Percentiles rank a stretch among this genome's conserved stretches.
Conservation (phyloP, 2,113 vertebrate genomes). For the Zosterops japonicus region DNA sequence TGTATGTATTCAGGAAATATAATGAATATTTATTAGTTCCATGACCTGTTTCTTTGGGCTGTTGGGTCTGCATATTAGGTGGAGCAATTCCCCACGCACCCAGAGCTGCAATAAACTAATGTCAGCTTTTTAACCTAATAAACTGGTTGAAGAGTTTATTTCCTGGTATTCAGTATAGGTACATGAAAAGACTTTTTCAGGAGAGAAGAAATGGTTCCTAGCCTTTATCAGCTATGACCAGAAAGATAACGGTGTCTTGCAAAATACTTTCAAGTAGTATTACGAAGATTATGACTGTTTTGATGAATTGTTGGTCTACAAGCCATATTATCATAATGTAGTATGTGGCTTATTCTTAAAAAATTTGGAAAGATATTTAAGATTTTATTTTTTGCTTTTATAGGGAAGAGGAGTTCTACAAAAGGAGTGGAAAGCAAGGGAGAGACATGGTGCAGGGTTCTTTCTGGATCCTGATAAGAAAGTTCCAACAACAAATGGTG, state of each 20-base stretch:
- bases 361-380: not conserved
- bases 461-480: not conserved
- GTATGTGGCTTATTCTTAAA: not conserved
- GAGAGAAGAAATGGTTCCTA: not conserved
- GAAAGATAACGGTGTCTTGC: not conserved
- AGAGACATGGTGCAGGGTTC: not conserved
- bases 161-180: not conserved
- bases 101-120: not conserved
- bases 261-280: not conserved
- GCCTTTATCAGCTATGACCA: not conserved
- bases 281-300: not conserved
- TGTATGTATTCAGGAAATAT: no score
- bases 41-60: not conserved
- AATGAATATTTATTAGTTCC: not conserved
- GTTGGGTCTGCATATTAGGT: not conserved
- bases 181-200: not conserved
- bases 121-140: not conserved
- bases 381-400: not conserved
- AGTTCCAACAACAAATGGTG: not conserved
- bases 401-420: not conserved
- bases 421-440: not conserved
- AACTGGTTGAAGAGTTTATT: not conserved
- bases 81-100: accelerated
- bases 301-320: not conserved
- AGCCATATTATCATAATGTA: not conserved